Evolutionary conservation across 1,140 invertebrate genomes (phyloP).

Genomic region (Drosophila baimaii): DNA sequence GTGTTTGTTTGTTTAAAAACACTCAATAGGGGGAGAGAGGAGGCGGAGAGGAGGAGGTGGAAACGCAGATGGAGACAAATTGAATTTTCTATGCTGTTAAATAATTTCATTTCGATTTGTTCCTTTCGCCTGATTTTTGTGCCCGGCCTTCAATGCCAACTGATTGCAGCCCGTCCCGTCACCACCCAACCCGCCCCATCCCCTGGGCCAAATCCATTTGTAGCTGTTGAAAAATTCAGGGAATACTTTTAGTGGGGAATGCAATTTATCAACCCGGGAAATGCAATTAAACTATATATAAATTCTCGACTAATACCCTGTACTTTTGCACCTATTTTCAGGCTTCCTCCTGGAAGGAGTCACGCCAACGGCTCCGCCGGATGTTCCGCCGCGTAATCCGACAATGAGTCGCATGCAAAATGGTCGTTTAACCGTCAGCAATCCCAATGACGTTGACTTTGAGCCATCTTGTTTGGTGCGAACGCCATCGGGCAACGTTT

Average conservation of each 20-base stretch:
- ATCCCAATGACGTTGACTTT: slow-evolving; percentile 92
- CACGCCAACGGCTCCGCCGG: slow-evolving; percentile 90
- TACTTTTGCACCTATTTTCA: slow-evolving; percentile 82
- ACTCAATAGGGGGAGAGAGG: background rate
- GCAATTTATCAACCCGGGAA: slow-evolving; percentile 19
- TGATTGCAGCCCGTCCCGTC: slow-evolving; percentile 54
- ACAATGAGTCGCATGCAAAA: slow-evolving; percentile 93
- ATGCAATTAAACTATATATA: slow-evolving; percentile 29
- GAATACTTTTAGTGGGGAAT: slow-evolving; percentile 61
- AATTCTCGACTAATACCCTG: slow-evolving; percentile 13
- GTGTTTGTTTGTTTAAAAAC: slow-evolving; percentile 45
- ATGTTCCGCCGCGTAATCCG: slow-evolving; percentile 94
- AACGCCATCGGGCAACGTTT: slow-evolving; percentile 95
- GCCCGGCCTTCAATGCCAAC: slow-evolving; percentile 57
- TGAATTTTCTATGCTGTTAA: slow-evolving; percentile 78
- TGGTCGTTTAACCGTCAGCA: slow-evolving; percentile 88
- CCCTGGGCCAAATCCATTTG: slow-evolving; percentile 49
- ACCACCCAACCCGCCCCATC: background rate
- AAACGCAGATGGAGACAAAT: slow-evolving; percentile 43
- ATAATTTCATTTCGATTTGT: slow-evolving; percentile 75
- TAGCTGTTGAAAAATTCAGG: slow-evolving; percentile 67
- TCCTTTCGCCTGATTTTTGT: slow-evolving; percentile 62
- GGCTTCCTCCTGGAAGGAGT: slow-evolving; percentile 93
- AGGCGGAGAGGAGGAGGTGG: background rate
- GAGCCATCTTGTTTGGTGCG: slow-evolving; percentile 95